phyloP scores from a whole-genome alignment of 2,113 vertebrate genomes.

The Emberiza fucata region DNA sequence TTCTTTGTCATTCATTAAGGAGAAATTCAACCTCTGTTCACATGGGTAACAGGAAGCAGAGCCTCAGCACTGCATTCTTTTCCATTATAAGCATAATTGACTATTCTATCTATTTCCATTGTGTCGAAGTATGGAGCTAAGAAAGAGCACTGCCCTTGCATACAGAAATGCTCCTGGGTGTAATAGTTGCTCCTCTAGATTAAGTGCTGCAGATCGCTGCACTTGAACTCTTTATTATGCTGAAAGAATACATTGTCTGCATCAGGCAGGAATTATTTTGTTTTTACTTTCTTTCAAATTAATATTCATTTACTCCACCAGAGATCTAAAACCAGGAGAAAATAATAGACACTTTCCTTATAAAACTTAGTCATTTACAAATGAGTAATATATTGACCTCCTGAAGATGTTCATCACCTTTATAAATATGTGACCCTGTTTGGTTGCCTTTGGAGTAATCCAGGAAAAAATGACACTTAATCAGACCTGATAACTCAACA shows the following conservation, averaged over 20 bases:
- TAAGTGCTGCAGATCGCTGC: not conserved
- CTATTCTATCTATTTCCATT: not conserved
- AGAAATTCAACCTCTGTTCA: not conserved
- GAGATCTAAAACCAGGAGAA: not conserved
- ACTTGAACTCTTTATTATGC: not conserved
- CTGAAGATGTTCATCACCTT: not conserved
- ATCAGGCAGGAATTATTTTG: not conserved
- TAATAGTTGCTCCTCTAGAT: not conserved
- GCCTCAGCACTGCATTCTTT: not conserved
- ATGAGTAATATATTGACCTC: not conserved
- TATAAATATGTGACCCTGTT: not conserved
- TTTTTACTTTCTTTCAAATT: not conserved
- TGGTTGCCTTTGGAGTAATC: not conserved
- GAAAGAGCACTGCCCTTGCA: not conserved
- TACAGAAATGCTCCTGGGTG: not conserved
- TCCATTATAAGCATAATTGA: not conserved
- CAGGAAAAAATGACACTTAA: not conserved
- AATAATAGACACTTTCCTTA: not conserved
- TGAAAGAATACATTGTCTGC: not conserved
- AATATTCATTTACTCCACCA: not conserved
- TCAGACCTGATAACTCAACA: not conserved
- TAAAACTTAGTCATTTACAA: not conserved
- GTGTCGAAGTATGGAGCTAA: not conserved
- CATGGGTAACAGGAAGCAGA: not conserved
- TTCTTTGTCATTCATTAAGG: not conserved